A percentile compares a stretch with the other conserved stretches of the same genome.
These are phyloP conservation scores for Arctia plantaginis DNA, from an alignment of 2,888 invertebrate genomes.

Conservation along the genomic window DNA sequence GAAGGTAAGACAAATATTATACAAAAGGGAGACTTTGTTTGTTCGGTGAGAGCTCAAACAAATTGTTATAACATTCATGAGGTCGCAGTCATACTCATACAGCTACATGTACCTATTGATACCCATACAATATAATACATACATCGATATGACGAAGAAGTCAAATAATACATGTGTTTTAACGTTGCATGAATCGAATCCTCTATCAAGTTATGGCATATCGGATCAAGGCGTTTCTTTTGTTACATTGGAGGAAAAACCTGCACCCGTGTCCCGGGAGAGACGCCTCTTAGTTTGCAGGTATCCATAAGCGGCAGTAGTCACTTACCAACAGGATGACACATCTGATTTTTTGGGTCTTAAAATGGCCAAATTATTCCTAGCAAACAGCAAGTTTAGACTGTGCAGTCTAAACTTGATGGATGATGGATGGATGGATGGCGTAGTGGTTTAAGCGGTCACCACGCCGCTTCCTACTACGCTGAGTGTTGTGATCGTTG, in stretches of 20 bases:
- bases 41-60: conserved; percentile 15
- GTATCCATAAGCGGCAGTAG: no score
- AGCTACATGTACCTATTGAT: not conserved
- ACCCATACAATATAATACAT: not conserved
- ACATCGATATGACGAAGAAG: no score
- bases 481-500: no score
- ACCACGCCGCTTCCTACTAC: no score
- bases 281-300: no score
- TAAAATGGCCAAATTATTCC: not conserved
- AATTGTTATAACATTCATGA: conserved; percentile 19
- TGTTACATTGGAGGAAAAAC: not conserved
- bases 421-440: no score
- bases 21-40: conserved; percentile 20
- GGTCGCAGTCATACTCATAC: conserved; percentile 10
- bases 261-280: no score
- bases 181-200: not conserved
- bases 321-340: no score
- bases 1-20: conserved; percentile 22
- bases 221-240: not conserved
- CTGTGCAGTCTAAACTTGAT: no score
- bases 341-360: no score
- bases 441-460: no score
- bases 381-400: not conserved
- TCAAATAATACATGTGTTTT: no score
- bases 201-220: not conserved